phyloP scores from a whole-genome alignment of 1,140 invertebrate species.

The Heliconius nattereri region DNA sequence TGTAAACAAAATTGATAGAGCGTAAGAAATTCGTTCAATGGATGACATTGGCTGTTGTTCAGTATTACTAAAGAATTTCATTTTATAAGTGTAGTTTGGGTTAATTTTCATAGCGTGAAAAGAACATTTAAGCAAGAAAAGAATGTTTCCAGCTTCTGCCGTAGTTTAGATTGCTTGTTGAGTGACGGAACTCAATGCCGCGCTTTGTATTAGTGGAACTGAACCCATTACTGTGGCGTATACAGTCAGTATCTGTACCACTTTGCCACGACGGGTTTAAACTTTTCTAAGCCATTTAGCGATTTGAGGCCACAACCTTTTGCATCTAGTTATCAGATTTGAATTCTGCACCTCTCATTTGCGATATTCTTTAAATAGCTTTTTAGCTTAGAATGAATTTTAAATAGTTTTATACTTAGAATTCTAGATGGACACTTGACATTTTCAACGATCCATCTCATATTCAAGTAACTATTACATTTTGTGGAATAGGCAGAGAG shows the following conservation, averaged over 20 bases:
- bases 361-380: neutral
- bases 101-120: neutral
- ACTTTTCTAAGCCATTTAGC: too few species aligned
- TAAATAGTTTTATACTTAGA: neutral
- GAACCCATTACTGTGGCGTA: too few species aligned
- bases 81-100: neutral
- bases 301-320: too few species aligned
- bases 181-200: too few species aligned
- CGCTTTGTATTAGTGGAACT: too few species aligned
- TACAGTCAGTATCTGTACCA: too few species aligned
- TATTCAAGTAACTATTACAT: neutral
- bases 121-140: too few species aligned
- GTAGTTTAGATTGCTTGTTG: too few species aligned
- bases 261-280: too few species aligned
- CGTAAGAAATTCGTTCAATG: slow-evolving; percentile 16
- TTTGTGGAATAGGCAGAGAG: neutral
- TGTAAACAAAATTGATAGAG: slow-evolving; percentile 15
- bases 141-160: too few species aligned
- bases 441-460: neutral
- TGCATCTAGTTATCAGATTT: too few species aligned
- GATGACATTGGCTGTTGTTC: slow-evolving; percentile 12
- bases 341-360: neutral
- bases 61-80: neutral
- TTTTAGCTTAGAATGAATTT: neutral
- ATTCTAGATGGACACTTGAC: neutral